A percentile compares a stretch with the other conserved stretches of the same genome.
Evolutionary conservation across 2,888 invertebrate species (phyloP).

Genomic region (Euzophera pinguis): DNA sequence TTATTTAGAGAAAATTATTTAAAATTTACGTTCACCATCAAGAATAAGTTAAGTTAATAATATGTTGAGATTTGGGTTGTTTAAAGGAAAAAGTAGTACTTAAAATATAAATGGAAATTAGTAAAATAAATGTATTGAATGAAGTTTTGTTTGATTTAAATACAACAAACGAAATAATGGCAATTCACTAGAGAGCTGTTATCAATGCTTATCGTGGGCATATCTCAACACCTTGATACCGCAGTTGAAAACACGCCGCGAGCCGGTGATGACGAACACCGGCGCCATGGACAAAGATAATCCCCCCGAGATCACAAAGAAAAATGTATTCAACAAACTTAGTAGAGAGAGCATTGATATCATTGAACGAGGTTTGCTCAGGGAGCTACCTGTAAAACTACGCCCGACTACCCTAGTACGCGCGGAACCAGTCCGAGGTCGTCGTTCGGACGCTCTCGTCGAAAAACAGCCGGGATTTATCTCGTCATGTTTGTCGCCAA

Average conservation of each 20-base stretch:
- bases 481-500: conserved; percentile 56
- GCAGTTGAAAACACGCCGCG: conserved; percentile 55
- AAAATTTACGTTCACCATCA: no score
- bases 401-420: conserved; percentile 47
- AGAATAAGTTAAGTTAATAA: no score
- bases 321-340: conserved; percentile 61
- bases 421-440: conserved; percentile 35
- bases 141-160: conserved; percentile 8
- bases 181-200: conserved; percentile 33
- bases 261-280: conserved; percentile 54
- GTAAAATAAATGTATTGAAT: no score
- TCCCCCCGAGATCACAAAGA: conserved; percentile 43
- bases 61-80: no score
- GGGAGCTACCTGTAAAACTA: conserved; percentile 62
- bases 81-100: no score
- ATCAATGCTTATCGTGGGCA: conserved; percentile 60
- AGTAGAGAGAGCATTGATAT: conserved; percentile 61
- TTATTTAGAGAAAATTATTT: neutral
- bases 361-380: conserved; percentile 65
- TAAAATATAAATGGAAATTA: no score
- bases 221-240: conserved; percentile 42
- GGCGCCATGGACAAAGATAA: conserved; percentile 58
- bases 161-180: conserved; percentile 15
- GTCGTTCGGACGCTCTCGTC: conserved; percentile 57
- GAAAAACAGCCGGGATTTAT: conserved; percentile 68